These are phyloP conservation scores for Sitophilus oryzae DNA, from an alignment of 1,140 invertebrate species.

Conservation along the genomic window DNA sequence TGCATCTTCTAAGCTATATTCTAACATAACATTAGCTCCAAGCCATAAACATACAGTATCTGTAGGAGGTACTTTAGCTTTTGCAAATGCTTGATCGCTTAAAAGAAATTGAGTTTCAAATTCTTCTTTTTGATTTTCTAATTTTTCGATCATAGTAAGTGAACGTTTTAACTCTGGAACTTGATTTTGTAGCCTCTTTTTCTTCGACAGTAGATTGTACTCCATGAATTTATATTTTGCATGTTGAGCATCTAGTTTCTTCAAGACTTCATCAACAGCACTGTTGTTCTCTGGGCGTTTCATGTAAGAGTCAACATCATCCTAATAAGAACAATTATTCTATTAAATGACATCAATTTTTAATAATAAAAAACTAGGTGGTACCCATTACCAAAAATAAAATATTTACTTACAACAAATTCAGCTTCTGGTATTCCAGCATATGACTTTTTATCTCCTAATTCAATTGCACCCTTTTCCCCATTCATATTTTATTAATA, in stretches of 20 bases:
- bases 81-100: slow-evolving; percentile 93
- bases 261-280: slow-evolving; percentile 76
- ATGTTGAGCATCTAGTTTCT: slow-evolving; percentile 83
- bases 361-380: background rate
- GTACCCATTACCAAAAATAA: too few relatives aligned
- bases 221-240: slow-evolving; percentile 98
- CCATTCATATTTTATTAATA: slow-evolving; percentile 25
- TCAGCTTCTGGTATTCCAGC: slow-evolving; percentile 74
- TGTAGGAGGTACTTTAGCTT: slow-evolving; percentile 81
- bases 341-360: slow-evolving; percentile 4
- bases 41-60: slow-evolving; percentile 96
- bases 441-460: slow-evolving; percentile 61
- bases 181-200: slow-evolving; percentile 77
- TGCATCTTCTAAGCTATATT: slow-evolving; percentile 92
- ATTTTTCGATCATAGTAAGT: slow-evolving; percentile 85
- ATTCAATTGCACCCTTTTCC: slow-evolving; percentile 24
- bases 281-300: slow-evolving; percentile 70
- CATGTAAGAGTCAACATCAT: slow-evolving; percentile 95
- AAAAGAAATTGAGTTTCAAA: slow-evolving; percentile 88
- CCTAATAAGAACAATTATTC: slow-evolving; percentile 53
- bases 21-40: slow-evolving; percentile 97
- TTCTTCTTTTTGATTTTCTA: slow-evolving; percentile 75
- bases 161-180: slow-evolving; percentile 91
- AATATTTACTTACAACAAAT: slow-evolving; percentile 72
- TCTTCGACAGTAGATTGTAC: slow-evolving; percentile 77